A percentile compares a stretch with the other conserved stretches of the same genome.
Evolutionary conservation across 2,797 vertebrate genomes (phyloP).

Genomic region (Graptemys geographica): DNA sequence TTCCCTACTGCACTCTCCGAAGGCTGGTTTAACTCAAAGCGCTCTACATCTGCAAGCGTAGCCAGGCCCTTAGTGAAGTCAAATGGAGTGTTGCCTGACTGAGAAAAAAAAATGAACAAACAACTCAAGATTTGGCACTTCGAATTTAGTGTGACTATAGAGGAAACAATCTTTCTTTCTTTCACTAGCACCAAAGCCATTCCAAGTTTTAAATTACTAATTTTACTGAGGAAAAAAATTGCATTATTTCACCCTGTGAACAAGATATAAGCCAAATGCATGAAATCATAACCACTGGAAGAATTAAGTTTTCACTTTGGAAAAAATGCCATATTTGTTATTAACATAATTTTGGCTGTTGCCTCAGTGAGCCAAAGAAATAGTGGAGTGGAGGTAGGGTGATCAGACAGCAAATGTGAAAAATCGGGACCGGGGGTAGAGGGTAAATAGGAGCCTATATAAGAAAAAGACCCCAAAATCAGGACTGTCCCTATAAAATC

Average conservation of each 20-base stretch:
- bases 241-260: background rate
- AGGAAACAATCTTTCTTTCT: background rate
- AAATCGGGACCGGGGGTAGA: no score
- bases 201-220: constrained; percentile 1
- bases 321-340: background rate
- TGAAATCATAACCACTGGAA: background rate
- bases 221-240: constrained; percentile 6
- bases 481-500: no score
- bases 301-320: background rate
- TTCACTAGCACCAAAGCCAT: background rate
- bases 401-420: no score
- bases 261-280: background rate
- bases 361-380: background rate
- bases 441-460: no score
- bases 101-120: background rate
- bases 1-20: no score
- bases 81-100: background rate
- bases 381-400: background rate
- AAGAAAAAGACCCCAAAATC: no score
- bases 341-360: fast-evolving
- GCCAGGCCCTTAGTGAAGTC: background rate
- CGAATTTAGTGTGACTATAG: background rate
- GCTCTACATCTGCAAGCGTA: no score
- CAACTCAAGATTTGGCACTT: background rate
- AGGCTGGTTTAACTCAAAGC: no score